Evolutionary conservation across 2,797 vertebrate genomes (phyloP), one percentile per base, ranked within the genome.

Genomic region (Phataginus tricuspis): DNA sequence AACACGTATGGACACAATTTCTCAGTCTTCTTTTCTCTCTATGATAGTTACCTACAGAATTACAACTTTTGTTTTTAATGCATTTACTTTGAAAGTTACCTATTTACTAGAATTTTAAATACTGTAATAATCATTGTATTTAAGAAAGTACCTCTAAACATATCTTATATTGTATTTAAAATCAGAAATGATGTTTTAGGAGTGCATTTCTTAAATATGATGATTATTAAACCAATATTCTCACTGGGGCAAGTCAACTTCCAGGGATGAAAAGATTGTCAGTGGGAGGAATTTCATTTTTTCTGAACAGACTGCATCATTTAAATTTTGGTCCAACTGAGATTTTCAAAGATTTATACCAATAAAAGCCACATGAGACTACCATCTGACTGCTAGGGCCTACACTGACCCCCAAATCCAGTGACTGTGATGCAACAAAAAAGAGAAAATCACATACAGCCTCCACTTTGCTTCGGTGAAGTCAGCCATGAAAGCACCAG

Each of bases 81-180:
- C 27, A 12, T 80, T 90, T 72, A 23, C 63, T 92, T 93, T 66
- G n/a, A 95, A 86, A 63, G 23, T 78, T 66, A 66, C 0, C 25
- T 64, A 25, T 91, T 83, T 79, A 37, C 25, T 90, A 84, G 23
- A 39, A 90, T 96, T 92, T 82, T 95, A 80, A 95, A 66, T 78
- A 77, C 29, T 85, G 19, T 77, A 21, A 53, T 53, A 77, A 23
- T 77, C 74, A 53, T 31, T 0, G 6, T 23, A 77, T 53, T 77
- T 53, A 53, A 77, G 74, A 6, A 77, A 34, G 31, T 1, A 53
- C 49, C 13, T 14, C 31, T n/a, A n/a, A 77, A 53, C n/a, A 34
- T 49, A 77, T 19, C 16, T 53, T 34, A 31, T 34, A 53, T 23
- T 68, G n/a, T 27, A 78, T 37, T 68, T 68, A 94, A 87, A 91